Evolutionary conservation across 1,140 invertebrate genomes (phyloP), one percentile per base, ranked within the genome.

Genomic region (Thaumatotibia leucotreta): DNA sequence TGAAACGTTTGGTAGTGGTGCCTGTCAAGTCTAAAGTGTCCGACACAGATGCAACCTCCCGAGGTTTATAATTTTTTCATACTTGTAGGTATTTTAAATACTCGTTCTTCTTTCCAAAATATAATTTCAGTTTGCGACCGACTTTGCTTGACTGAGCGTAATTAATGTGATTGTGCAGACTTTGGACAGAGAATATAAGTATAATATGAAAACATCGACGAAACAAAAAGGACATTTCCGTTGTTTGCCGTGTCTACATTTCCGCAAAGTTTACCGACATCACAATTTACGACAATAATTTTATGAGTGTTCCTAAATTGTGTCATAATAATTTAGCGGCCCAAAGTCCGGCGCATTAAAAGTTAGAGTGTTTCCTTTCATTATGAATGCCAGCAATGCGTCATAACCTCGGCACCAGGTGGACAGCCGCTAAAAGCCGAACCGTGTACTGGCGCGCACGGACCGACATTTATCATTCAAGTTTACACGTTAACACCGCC

Each of bases 401-500:
- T 52, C 65, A 39, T 61, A 66, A 61, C 61, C 65, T 49, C 31
- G 58, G 33, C 24, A 17, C 31, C 65, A 61, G 64, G 64, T 66
- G 64, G 64, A 66, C 64, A 58, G 27, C 9, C 50, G 50, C 72
- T 78, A 76, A 78, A 76, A 78, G 76, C 76, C 65, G 76, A 72
- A 70, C 64, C 74, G 65, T 78, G 76, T 78, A 54, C 61, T 8
- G 33, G 67, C 58, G 68, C 52, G 45, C 64, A 58, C 52, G 52
- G 52, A 58, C 52, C 52, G 70, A 67, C 73, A 77, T 80, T 77
- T 77, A 76, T 77, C 74, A 77, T 68, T 58, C 63, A 61, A 69
- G 66, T 69, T 67, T 70, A 75, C 72, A 69, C 65, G 65, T 58
- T 58, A 29, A 29, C 24, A 58, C 52, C 17, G 52, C 52, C 52